phyloP scores from a whole-genome alignment of 2,797 vertebrate species.

The Prionace glauca region DNA sequence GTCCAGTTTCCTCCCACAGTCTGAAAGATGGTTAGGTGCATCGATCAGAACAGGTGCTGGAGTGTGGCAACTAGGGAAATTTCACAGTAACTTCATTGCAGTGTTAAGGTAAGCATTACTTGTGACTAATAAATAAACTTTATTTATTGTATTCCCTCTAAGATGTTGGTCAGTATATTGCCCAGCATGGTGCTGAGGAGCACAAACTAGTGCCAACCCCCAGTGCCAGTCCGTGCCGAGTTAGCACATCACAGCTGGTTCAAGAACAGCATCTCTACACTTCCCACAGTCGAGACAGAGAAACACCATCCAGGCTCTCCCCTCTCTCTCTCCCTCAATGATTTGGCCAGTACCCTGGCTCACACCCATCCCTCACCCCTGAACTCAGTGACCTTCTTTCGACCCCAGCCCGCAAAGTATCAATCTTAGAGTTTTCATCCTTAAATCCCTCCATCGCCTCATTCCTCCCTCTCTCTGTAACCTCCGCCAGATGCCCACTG shows the following conservation, averaged over 20 bases:
- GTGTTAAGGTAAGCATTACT: too few relatives aligned
- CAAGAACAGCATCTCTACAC: neutral
- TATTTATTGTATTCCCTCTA: neutral
- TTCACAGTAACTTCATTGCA: too few relatives aligned
- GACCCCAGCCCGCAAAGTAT: neutral
- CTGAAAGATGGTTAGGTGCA: too few relatives aligned
- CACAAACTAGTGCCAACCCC: neutral
- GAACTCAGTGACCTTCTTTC: neutral
- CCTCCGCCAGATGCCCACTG: neutral
- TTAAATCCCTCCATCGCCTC: neutral
- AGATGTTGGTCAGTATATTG: neutral
- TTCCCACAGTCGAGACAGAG: neutral
- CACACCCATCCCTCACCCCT: neutral
- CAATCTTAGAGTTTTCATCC: neutral
- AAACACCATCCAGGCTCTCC: neutral
- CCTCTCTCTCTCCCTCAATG: neutral
- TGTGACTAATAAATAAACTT: too few relatives aligned
- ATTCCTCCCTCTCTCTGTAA: neutral
- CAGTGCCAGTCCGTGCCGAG: neutral
- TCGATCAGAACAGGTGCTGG: too few relatives aligned
- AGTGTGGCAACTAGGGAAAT: too few relatives aligned
- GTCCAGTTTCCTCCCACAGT: too few relatives aligned
- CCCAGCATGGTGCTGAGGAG: neutral
- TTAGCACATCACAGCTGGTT: neutral
- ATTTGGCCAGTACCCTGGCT: neutral